A percentile compares a stretch with the other conserved stretches of the same genome.
Conservation (phyloP, 2,797 vertebrate species). For the Toxotes lorentzi region DNA sequence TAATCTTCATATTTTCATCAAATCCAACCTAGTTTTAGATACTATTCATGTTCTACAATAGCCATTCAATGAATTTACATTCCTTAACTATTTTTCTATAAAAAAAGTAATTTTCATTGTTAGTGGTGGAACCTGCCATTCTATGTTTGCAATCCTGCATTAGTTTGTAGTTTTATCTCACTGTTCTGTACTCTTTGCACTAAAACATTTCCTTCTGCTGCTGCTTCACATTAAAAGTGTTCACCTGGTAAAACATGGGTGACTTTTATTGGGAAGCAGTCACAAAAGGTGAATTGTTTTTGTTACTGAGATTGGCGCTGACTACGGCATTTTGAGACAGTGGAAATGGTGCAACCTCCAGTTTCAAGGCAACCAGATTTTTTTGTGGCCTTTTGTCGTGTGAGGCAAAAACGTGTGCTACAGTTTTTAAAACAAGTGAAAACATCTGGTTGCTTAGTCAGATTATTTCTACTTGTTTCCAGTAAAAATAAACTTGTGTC, state of each 20-base stretch:
- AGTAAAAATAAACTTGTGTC: background rate
- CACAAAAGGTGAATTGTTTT: background rate
- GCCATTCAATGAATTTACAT: background rate
- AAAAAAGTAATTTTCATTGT: background rate
- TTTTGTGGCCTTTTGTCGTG: background rate
- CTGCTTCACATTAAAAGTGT: background rate
- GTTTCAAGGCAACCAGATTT: background rate
- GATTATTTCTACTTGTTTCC: background rate
- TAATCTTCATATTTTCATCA: background rate
- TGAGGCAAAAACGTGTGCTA: background rate
- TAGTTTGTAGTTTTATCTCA: background rate
- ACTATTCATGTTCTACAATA: background rate
- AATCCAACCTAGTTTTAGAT: background rate
- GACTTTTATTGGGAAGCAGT: slow-evolving; percentile 2
- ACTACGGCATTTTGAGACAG: background rate
- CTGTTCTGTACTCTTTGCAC: background rate
- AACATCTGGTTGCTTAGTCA: background rate
- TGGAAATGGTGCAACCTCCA: background rate
- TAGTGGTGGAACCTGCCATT: background rate
- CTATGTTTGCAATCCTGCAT: background rate
- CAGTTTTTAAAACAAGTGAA: background rate
- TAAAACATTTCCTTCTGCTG: background rate
- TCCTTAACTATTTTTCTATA: background rate
- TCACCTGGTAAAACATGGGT: background rate
- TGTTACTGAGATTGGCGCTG: background rate